Evolutionary conservation across 2,888 invertebrate species (phyloP).

Genomic region (Amphiduros pacificus): DNA sequence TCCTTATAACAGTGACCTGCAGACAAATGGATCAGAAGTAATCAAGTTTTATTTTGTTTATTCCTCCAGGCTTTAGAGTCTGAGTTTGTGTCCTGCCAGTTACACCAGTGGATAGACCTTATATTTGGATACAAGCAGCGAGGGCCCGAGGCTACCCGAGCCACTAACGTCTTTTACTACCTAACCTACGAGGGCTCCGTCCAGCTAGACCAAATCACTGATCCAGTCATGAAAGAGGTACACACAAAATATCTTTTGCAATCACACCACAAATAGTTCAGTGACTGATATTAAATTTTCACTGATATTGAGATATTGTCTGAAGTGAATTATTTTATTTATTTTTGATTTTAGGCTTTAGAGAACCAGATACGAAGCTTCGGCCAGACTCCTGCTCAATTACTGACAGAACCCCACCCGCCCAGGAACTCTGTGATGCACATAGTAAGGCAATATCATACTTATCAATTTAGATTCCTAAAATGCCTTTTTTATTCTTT

Average conservation of each 20-base stretch:
- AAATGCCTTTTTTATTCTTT: too few relatives aligned
- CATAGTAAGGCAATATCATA: constrained; percentile 65
- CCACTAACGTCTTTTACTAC: constrained; percentile 99
- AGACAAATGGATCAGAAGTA: too few relatives aligned
- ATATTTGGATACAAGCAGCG: constrained; percentile 99
- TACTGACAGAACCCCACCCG: constrained; percentile 97
- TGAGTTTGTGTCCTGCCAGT: constrained; percentile 98
- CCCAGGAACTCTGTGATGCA: constrained; percentile 95
- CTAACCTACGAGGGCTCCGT: constrained; percentile 98
- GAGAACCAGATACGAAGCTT: constrained; percentile 88
- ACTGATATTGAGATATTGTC: not conserved
- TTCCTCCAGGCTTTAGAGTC: constrained; percentile 96
- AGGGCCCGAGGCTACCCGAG: constrained; percentile 95
- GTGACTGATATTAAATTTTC: too few relatives aligned
- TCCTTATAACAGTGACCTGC: too few relatives aligned
- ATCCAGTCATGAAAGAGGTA: constrained; percentile 86
- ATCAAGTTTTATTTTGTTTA: too few relatives aligned
- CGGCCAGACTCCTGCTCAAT: constrained; percentile 97
- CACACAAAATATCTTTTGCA: too few relatives aligned
- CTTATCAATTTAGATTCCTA: too few relatives aligned
- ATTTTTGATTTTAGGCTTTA: constrained; percentile 45
- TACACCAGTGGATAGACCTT: constrained; percentile 99
- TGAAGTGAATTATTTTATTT: not conserved
- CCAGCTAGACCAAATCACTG: constrained; percentile 85
- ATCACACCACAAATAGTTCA: too few relatives aligned